phyloP scores from a whole-genome alignment of 2,113 vertebrate species.

The Willisornis vidua region DNA sequence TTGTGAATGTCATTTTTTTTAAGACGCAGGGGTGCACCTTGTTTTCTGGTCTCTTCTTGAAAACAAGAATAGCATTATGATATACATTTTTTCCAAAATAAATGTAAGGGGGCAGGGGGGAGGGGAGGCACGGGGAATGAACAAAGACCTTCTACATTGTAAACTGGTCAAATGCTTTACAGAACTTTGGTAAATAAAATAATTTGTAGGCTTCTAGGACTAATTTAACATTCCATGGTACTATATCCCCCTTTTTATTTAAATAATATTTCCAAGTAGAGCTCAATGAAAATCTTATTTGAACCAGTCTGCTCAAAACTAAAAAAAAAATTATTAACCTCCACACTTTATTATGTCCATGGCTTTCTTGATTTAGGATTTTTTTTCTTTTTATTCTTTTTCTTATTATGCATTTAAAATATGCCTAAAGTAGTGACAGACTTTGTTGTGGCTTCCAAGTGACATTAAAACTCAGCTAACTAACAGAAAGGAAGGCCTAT shows the following conservation, averaged over 20 bases:
- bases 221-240: neutral
- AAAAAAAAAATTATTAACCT: neutral
- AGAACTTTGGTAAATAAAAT: neutral
- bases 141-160: fast-evolving
- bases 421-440: fast-evolving
- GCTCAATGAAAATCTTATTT: neutral
- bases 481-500: neutral
- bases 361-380: neutral
- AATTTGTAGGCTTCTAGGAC: neutral
- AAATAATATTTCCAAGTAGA: neutral
- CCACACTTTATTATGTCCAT: neutral
- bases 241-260: neutral
- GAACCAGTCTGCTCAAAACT: neutral
- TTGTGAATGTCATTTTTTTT: neutral
- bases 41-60: neutral
- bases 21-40: neutral
- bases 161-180: neutral
- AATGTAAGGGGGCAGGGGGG: neutral
- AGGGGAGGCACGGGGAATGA: neutral
- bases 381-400: neutral
- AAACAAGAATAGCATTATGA: neutral
- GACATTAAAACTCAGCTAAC: neutral
- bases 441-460: neutral
- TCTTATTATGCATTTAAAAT: neutral
- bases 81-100: neutral